phyloP scores from a whole-genome alignment of 2,797 vertebrate species.

The Meriones psammophilus region DNA sequence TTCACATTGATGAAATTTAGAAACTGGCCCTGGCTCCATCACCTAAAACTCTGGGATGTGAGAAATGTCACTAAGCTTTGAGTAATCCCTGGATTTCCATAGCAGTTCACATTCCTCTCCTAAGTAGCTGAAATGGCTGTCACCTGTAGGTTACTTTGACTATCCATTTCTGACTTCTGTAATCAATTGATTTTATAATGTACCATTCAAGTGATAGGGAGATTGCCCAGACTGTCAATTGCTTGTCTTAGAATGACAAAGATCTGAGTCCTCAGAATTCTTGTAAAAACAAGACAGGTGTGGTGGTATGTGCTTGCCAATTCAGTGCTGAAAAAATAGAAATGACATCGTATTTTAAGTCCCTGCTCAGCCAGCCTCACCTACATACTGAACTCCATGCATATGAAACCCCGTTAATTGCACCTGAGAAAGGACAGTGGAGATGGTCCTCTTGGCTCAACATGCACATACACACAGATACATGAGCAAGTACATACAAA shows the following conservation, averaged over 20 bases:
- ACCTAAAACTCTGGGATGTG: neutral
- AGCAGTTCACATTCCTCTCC: rapidly evolving
- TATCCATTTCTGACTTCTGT: neutral
- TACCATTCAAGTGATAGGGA: neutral
- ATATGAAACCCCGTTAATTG: neutral
- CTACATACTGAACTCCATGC: neutral
- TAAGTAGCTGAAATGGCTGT: neutral
- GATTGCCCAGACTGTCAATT: too few relatives aligned
- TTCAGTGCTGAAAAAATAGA: too few relatives aligned
- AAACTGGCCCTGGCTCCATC: neutral
- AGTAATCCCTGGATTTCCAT: neutral
- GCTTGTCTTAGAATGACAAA: neutral
- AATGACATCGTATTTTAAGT: rapidly evolving
- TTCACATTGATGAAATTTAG: neutral
- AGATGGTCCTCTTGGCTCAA: neutral
- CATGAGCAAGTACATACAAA: neutral
- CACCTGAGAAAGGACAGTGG: neutral
- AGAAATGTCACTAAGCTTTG: neutral
- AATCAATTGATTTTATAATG: neutral
- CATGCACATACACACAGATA: neutral
- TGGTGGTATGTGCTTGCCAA: neutral
- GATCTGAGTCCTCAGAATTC: too few relatives aligned
- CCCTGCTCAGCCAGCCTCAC: neutral
- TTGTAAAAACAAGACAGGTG: neutral
- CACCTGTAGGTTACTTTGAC: neutral